Conservation (phyloP, 2,797 vertebrate species). For the Allobates femoralis region DNA sequence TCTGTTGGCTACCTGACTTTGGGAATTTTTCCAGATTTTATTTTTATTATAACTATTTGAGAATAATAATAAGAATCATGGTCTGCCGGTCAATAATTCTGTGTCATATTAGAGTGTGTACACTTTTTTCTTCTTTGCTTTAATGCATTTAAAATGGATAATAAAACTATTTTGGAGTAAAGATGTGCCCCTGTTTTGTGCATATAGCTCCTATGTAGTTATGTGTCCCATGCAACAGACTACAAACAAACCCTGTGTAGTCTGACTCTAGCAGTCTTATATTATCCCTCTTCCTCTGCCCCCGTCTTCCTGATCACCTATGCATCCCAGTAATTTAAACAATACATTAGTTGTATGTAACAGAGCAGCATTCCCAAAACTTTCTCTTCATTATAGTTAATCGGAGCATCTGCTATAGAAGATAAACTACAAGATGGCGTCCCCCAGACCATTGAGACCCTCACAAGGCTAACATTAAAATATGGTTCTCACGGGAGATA, state of each 20-base stretch:
- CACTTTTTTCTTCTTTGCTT: too few species aligned
- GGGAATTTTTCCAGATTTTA: background rate
- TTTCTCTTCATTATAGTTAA: constrained; percentile 73
- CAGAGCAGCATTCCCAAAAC: background rate
- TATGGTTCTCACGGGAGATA: constrained; percentile 96
- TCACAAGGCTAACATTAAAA: constrained; percentile 90
- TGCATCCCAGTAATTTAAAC: too few species aligned
- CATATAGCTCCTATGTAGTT: background rate
- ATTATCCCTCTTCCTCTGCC: background rate
- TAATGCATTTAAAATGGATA: too few species aligned
- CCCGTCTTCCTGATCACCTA: background rate
- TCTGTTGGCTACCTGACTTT: background rate
- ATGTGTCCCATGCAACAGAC: background rate
- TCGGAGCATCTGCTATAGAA: constrained; percentile 92
- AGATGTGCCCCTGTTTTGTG: background rate
- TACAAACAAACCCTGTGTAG: background rate
- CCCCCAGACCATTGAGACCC: constrained; percentile 87
- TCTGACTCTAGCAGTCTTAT: background rate
- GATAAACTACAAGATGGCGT: constrained; percentile 96
- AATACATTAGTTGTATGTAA: too few species aligned
- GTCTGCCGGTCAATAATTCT: too few species aligned
- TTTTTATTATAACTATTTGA: too few species aligned
- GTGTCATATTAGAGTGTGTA: constrained; percentile 6
- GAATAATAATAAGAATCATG: too few species aligned
- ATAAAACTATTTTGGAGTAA: too few species aligned